Percentiles rank a stretch among this genome's conserved stretches.
Conservation (phyloP, 2,113 vertebrate genomes). For the Callospermophilus lateralis region DNA sequence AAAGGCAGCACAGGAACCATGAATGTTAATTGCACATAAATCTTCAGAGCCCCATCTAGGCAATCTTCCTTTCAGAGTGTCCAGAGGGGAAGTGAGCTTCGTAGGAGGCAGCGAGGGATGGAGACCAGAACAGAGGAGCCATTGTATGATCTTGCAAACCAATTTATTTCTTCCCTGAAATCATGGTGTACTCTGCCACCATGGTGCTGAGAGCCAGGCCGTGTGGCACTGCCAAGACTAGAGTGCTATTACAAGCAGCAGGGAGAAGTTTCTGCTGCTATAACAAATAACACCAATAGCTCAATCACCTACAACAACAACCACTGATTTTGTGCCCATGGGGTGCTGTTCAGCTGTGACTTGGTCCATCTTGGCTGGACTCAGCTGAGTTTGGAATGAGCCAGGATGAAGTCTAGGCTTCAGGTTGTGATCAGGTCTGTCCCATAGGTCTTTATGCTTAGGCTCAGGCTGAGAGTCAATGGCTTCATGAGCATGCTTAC, state of each 20-base stretch:
- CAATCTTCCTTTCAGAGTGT: background rate
- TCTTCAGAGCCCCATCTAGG: background rate
- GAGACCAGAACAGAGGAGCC: too few relatives aligned
- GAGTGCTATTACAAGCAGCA: too few relatives aligned
- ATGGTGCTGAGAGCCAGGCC: accelerated
- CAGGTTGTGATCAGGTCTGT: background rate
- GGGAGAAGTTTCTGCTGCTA: background rate
- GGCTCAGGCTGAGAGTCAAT: background rate
- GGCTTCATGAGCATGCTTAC: background rate
- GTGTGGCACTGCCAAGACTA: background rate
- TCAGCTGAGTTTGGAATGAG: background rate
- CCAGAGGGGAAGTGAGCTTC: background rate
- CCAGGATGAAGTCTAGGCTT: background rate
- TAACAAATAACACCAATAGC: background rate
- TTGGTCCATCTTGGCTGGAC: background rate
- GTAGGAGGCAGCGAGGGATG: background rate
- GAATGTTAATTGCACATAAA: too few relatives aligned
- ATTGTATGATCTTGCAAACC: too few relatives aligned
- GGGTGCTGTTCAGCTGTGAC: background rate
- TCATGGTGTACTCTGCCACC: too few relatives aligned
- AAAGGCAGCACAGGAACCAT: background rate
- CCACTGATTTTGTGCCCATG: accelerated
- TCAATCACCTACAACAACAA: background rate
- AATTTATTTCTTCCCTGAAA: background rate
- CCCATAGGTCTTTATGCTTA: background rate